phyloP scores from a whole-genome alignment of 2,113 vertebrate genomes.

The Cynocephalus volans region DNA sequence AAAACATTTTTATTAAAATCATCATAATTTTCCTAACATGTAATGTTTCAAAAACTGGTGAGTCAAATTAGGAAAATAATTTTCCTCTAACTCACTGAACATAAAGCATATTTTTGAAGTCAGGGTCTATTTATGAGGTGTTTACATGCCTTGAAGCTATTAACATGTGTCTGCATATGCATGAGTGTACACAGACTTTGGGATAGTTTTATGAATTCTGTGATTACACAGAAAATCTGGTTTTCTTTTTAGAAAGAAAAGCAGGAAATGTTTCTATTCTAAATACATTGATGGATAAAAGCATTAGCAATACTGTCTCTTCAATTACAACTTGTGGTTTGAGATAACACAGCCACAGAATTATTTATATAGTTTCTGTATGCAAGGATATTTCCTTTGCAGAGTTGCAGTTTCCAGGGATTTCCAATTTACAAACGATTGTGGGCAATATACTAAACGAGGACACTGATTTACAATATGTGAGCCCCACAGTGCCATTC shows the following conservation, averaged over 20 bases:
- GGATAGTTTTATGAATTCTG: not conserved
- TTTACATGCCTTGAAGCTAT: conserved; percentile 71
- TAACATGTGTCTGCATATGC: not conserved
- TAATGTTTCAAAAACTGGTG: conserved; percentile 4
- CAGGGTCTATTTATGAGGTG: conserved; percentile 51
- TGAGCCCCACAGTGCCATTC: not conserved
- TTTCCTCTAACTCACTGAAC: conserved; percentile 27
- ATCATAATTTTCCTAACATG: not conserved
- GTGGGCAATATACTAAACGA: not conserved
- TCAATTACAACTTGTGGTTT: conserved; percentile 68
- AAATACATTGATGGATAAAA: conserved; percentile 76
- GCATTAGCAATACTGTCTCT: conserved; percentile 71
- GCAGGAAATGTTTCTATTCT: conserved; percentile 75
- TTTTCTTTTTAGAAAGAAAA: conserved; percentile 76
- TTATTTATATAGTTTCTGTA: conserved; percentile 66
- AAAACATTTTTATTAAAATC: conserved; percentile 52
- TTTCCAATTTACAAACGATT: conserved; percentile 66
- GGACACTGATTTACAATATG: not conserved
- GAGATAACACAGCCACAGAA: conserved; percentile 70
- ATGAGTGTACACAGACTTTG: not conserved
- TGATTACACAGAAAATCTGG: conserved; percentile 69
- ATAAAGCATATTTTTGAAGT: conserved; percentile 19
- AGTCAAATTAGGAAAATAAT: conserved; percentile 45
- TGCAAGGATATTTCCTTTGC: conserved; percentile 61
- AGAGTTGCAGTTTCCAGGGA: conserved; percentile 30